A percentile compares a stretch with the other conserved stretches of the same genome.
Evolutionary conservation across 2,888 invertebrate genomes (phyloP).

Genomic region (Drosophila nr. fundita): DNA sequence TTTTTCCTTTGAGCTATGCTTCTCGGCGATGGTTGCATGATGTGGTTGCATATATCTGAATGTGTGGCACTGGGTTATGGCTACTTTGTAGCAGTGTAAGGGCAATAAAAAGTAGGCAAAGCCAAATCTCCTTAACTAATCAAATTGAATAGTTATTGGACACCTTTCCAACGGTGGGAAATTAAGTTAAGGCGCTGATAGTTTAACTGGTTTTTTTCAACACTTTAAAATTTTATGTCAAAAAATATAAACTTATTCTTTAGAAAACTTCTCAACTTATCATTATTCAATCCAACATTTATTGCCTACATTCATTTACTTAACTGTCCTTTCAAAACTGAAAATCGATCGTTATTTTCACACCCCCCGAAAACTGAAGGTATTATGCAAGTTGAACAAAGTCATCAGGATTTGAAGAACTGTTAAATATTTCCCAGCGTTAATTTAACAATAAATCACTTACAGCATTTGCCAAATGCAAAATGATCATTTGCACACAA

Average conservation of each 20-base stretch:
- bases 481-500: constrained; percentile 70
- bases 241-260: neutral
- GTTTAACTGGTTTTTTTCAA: neutral
- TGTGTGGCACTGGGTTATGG: constrained; percentile 50
- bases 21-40: constrained; percentile 36
- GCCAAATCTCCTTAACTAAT: constrained; percentile 9
- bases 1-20: neutral
- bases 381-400: constrained; percentile 46
- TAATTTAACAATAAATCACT: constrained; percentile 58
- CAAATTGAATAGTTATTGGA: neutral
- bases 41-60: neutral
- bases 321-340: neutral
- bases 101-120: constrained; percentile 16
- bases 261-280: neutral
- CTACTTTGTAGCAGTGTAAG: neutral
- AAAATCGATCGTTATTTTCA: constrained; percentile 6
- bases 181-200: neutral
- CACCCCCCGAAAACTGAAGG: constrained; percentile 1
- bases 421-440: constrained; percentile 36
- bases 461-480: constrained; percentile 48
- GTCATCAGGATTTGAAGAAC: constrained; percentile 42
- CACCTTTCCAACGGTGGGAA: neutral
- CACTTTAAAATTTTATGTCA: neutral
- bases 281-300: neutral
- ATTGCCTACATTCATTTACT: neutral